Evolutionary conservation across 2,888 invertebrate species (phyloP).

Genomic region (Leptura quadrifasciata): DNA sequence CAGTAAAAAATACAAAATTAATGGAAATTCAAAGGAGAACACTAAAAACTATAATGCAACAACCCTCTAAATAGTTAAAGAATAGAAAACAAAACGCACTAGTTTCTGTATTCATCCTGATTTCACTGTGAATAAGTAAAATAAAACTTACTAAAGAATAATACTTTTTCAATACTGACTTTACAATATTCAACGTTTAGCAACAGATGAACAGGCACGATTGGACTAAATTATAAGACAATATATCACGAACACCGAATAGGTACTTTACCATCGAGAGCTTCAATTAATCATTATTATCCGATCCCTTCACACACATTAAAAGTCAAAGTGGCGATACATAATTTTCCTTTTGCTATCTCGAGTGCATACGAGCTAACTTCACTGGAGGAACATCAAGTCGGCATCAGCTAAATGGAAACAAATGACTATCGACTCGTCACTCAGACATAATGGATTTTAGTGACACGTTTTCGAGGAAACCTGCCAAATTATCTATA

Average conservation of each 20-base stretch:
- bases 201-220: not conserved
- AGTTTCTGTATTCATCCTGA: too few relatives aligned
- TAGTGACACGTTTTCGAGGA: not conserved
- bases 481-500: not conserved
- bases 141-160: too few relatives aligned
- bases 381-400: conserved; percentile 9
- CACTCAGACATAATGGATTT: conserved; percentile 9
- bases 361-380: conserved; percentile 29
- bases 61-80: too few relatives aligned
- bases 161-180: not conserved
- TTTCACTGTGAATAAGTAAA: too few relatives aligned
- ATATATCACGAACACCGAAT: conserved; percentile 4
- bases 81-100: too few relatives aligned
- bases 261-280: not conserved
- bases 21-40: too few relatives aligned
- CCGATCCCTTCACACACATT: not conserved
- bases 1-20: too few relatives aligned
- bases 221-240: conserved; percentile 2
- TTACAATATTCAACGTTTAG: not conserved
- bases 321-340: conserved; percentile 34
- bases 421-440: conserved; percentile 28
- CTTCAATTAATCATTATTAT: conserved; percentile 32
- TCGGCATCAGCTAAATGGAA: conserved; percentile 31
- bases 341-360: conserved; percentile 37
- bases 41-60: too few relatives aligned